Conservation (phyloP, 2,113 vertebrate genomes). For the Cervus canadensis region DNA sequence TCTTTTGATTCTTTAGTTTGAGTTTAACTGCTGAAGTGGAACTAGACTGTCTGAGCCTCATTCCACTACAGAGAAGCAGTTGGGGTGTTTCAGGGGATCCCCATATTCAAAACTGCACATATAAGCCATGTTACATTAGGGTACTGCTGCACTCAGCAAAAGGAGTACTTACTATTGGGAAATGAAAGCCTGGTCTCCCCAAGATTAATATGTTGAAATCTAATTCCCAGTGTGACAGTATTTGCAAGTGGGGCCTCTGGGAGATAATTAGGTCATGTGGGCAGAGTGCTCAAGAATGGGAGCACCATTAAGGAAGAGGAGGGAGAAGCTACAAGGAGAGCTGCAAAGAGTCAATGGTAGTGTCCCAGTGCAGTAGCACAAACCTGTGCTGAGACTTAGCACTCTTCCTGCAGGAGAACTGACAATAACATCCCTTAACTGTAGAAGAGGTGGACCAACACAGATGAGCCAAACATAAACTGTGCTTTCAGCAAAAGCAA, state of each 20-base stretch:
- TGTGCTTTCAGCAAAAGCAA: neutral
- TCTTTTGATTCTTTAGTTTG: conserved; percentile 37
- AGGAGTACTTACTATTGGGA: neutral
- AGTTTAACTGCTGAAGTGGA: neutral
- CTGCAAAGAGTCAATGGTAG: neutral
- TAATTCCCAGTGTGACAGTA: neutral
- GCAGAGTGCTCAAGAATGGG: neutral
- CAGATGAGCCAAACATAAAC: neutral
- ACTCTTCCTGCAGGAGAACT: neutral
- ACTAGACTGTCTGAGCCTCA: neutral
- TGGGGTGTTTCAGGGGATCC: neutral
- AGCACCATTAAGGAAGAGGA: neutral
- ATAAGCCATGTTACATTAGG: neutral
- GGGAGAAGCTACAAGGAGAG: neutral
- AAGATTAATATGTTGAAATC: neutral
- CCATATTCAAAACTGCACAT: neutral
- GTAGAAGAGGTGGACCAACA: neutral
- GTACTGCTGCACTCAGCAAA: neutral
- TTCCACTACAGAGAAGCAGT: neutral
- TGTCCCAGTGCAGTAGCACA: neutral
- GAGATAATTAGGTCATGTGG: neutral
- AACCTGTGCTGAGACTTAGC: neutral
- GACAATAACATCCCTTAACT: neutral
- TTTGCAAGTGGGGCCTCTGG: neutral
- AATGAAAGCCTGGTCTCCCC: neutral